phyloP scores from a whole-genome alignment of 2,888 invertebrate species.

The Megastigmus dorsalis region DNA sequence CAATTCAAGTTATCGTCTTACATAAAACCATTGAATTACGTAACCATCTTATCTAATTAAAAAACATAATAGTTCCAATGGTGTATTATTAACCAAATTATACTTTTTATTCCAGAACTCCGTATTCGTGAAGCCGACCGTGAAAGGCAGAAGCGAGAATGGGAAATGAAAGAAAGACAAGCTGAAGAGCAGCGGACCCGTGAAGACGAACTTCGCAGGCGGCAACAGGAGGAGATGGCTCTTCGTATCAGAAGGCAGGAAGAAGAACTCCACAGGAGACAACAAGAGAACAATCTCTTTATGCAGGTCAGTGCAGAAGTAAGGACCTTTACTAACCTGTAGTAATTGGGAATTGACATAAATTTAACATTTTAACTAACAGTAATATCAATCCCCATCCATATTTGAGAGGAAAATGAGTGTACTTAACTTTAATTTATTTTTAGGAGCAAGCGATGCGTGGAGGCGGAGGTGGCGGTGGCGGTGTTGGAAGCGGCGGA shows the following conservation, averaged over 20 bases:
- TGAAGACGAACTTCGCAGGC: constrained; percentile 81
- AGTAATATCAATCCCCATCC: not conserved
- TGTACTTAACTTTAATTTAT: too few species aligned
- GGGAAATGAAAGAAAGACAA: constrained; percentile 88
- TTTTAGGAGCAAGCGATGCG: constrained; percentile 72
- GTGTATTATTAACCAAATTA: too few species aligned
- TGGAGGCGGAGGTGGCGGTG: constrained; percentile 63
- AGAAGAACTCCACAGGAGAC: constrained; percentile 88
- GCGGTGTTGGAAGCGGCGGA: constrained; percentile 61
- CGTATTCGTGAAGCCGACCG: constrained; percentile 90
- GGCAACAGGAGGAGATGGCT: constrained; percentile 87
- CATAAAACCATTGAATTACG: too few species aligned
- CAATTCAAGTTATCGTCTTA: too few species aligned
- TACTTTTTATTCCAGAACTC: constrained; percentile 77
- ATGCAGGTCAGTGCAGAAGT: constrained; percentile 87
- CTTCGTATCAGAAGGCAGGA: constrained; percentile 87
- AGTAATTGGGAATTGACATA: too few species aligned
- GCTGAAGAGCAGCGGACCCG: constrained; percentile 86
- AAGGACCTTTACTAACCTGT: not conserved
- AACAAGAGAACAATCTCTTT: constrained; percentile 91
- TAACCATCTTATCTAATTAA: too few species aligned
- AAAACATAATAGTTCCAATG: too few species aligned
- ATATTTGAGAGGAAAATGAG: too few species aligned
- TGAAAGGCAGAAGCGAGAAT: constrained; percentile 88
- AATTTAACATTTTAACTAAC: not conserved